Evolutionary conservation across 2,888 invertebrate genomes (phyloP), one percentile per base, ranked within the genome.

Genomic region (Philopedon plagiatum): DNA sequence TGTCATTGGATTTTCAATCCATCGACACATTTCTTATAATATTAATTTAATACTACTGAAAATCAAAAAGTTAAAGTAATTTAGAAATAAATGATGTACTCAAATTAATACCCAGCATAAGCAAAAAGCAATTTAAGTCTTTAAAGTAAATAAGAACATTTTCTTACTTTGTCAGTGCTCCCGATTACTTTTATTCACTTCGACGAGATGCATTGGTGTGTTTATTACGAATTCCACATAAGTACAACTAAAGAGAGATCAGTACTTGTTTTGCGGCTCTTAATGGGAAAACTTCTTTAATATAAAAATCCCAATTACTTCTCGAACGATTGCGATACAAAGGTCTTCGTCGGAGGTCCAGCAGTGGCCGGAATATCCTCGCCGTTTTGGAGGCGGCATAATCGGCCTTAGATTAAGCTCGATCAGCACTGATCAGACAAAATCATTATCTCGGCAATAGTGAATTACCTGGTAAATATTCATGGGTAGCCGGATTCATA

Each of bases 401-500:
- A 72, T 72, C 72, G 62, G 46, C 72, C 46, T 63, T 62, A 46
- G 72, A 67, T 72, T 69, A 64, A 63, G 37, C 19, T 44, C 41
- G 34, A 58, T 51, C 69, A 62, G 54, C 51, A 56, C 64, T 64
- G 67, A 63, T 67, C 67, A 32, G 68, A 68, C 58, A 68, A 21
- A 51, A 68, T 64, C 82, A 81, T 65, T 65, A 65, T 71, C 37
- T 65, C 77, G 73, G 80, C 82, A 81, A 83, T 83, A 82, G 81
- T 79, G 81, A 82, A 83, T 83, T 83, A 83, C 81, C 82, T 83
- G 77, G 82, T 84, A 83, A 83, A 84, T 84, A 84, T 84, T 84
- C 84, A 84, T 91, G 83, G 93, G 93, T 74, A 88, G 80, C 78
- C 78, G 15, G 19, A 13, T 67, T 67, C 49, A 58, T 67, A 66